A percentile compares a stretch with the other conserved stretches of the same genome.
Conservation (phyloP, 2,888 invertebrate genomes). For the Oscheius sp. region DNA sequence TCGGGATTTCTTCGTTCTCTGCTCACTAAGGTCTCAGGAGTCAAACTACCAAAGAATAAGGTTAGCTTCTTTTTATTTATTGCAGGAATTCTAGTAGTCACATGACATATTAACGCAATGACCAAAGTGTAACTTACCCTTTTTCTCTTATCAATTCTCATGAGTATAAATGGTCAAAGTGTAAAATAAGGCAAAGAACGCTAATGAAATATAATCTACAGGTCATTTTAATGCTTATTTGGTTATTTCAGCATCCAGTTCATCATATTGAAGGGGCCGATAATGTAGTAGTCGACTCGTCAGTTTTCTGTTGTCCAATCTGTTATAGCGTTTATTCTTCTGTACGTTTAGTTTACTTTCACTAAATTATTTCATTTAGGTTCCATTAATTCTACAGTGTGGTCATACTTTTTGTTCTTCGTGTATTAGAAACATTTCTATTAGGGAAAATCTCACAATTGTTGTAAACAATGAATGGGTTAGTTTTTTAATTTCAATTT, state of each 20-base stretch:
- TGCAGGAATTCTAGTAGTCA: too few species aligned
- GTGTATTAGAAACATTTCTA: constrained; percentile 20
- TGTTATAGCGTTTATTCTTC: constrained; percentile 32
- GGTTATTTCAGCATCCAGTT: constrained; percentile 30
- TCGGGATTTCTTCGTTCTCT: constrained; percentile 18
- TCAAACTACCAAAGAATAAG: constrained; percentile 10
- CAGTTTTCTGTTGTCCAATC: constrained; percentile 31
- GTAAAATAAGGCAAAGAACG: too few species aligned
- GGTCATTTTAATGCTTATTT: too few species aligned
- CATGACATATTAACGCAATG: too few species aligned
- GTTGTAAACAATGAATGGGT: constrained; percentile 27
- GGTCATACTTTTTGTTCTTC: constrained; percentile 27
- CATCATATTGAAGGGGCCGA: constrained; percentile 32
- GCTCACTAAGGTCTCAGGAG: constrained; percentile 17
- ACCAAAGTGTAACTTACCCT: too few species aligned
- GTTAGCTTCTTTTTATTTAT: too few species aligned
- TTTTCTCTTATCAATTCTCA: too few species aligned
- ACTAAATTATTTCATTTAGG: not conserved
- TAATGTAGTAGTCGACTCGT: constrained; percentile 23
- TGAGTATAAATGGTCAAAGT: too few species aligned
- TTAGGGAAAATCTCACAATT: constrained; percentile 14
- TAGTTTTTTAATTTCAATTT: not conserved
- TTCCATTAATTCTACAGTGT: constrained; percentile 21
- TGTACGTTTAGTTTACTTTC: not conserved
- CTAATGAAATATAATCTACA: too few species aligned